Evolutionary conservation across 2,888 invertebrate genomes (phyloP), one percentile per base, ranked within the genome.

Genomic region (Diarsia mendica): DNA sequence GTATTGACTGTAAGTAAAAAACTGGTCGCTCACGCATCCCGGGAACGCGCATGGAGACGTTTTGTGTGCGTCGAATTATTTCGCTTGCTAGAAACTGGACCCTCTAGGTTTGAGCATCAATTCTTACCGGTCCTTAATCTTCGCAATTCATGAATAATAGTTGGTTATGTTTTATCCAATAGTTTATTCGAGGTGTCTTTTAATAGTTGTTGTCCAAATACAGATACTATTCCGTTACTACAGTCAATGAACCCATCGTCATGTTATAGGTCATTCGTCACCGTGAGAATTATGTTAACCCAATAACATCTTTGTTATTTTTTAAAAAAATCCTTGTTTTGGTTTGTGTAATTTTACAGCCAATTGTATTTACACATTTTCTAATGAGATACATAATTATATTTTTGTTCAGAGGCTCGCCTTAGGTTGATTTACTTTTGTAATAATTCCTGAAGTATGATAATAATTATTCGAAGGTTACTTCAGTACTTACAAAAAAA

Each of bases 391-490:
- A 20, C 6, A 13, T 61, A n/a, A n/a, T n/a, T n/a, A 2, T 0
- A n/a, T 39, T 39, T 58, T 28, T 2, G 15, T 9, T 28, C 9
- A 58, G 58, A 15, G 23, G 23, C 2, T 23, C 2, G 13, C 28
- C 28, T 28, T 58, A 28, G 28, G 15, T 58, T 55, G 20, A 2
- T 39, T 61, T n/a, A 44, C 61, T 44, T n/a, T 13, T n/a, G 28
- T 58, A n/a, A n/a, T 44, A 39, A 33, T 9, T 18, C 33, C 33
- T 63, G n/a, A 39, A 63, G 2, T 61, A 61, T n/a, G 11, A 39
- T 61, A 11, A 60, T 63, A 13, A 44, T 28, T 51, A 58, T 63
- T 63, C 44, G 63, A 63, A 63, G 44, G 44, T 63, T 63, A 61
- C 20, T 39, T 39, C 5, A 11, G 3, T 61, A n/a, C 39, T 39